phyloP scores from a whole-genome alignment of 2,113 vertebrate genomes.

The Chionis minor region DNA sequence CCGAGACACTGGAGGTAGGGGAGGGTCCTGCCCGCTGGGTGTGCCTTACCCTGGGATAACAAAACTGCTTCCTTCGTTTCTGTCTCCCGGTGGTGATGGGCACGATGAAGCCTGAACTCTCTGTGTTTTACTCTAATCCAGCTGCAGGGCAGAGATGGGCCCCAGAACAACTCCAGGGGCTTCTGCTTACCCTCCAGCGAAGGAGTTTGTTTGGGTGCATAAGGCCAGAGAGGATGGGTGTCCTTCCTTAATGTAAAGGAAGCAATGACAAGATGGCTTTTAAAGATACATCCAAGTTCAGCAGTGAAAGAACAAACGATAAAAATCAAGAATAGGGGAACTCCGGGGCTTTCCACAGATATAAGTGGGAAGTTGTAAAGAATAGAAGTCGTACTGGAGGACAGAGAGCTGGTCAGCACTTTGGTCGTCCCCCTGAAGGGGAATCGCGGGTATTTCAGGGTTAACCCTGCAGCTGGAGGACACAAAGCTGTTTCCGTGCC shows the following conservation, averaged over 20 bases:
- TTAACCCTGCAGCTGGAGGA: neutral
- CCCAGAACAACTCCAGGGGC: neutral
- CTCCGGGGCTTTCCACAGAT: neutral
- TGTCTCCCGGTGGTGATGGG: neutral
- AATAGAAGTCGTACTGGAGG: neutral
- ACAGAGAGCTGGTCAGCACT: neutral
- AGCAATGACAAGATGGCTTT: neutral
- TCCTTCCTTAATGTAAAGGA: neutral
- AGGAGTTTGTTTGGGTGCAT: neutral
- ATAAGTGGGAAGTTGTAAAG: neutral
- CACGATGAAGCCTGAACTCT: neutral
- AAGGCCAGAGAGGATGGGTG: rapidly evolving
- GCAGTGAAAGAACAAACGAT: neutral
- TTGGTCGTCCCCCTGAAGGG: neutral
- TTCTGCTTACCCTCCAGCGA: neutral
- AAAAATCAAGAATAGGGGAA: neutral
- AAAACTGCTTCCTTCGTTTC: neutral
- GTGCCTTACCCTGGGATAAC: neutral
- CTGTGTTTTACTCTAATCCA: neutral
- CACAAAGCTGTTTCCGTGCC: neutral
- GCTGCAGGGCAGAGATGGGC: neutral
- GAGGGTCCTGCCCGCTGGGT: rapidly evolving
- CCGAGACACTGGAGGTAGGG: slow-evolving; percentile 86
- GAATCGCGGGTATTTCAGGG: rapidly evolving
- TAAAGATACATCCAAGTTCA: neutral